phyloP scores from a whole-genome alignment of 37 sponge, comb jelly and placozoan genomes.

The Ianthella basta region DNA sequence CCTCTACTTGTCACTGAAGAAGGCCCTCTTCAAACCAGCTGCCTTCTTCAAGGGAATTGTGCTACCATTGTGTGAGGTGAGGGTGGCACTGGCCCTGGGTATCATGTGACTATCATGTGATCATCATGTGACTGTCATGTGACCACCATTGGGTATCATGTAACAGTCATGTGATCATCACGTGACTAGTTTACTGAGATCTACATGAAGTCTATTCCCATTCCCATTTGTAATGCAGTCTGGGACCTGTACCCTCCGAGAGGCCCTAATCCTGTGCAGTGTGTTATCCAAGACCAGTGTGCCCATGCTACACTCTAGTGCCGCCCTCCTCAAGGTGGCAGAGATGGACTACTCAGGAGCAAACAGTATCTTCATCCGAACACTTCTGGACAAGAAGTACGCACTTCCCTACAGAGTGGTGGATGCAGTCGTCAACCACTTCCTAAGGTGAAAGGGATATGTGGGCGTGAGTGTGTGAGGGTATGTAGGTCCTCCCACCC shows the following conservation, averaged over 20 bases:
- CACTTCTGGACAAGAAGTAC: slow-evolving; percentile 96
- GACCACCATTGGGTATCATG: too few species aligned
- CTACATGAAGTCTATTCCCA: too few species aligned
- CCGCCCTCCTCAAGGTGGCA: slow-evolving; percentile 93
- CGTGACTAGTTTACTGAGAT: too few species aligned
- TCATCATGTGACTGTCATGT: too few species aligned
- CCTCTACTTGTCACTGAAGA: slow-evolving; percentile 91
- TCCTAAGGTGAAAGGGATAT: slow-evolving; percentile 44
- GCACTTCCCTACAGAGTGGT: slow-evolving; percentile 94
- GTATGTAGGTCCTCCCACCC: not conserved
- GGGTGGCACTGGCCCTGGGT: not conserved
- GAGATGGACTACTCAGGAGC: slow-evolving; percentile 97
- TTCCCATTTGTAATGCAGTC: slow-evolving; percentile 20
- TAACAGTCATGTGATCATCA: not conserved
- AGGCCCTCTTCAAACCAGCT: slow-evolving; percentile 94
- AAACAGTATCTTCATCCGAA: slow-evolving; percentile 91
- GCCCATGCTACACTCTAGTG: slow-evolving; percentile 94
- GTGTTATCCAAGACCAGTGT: slow-evolving; percentile 86
- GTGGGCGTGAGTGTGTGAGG: not conserved
- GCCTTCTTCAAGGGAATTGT: slow-evolving; percentile 99
- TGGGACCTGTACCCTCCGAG: slow-evolving; percentile 91
- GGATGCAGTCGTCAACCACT: slow-evolving; percentile 89
- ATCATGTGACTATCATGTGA: not conserved
- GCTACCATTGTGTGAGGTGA: slow-evolving; percentile 84
- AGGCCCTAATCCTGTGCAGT: slow-evolving; percentile 96